phyloP scores from a whole-genome alignment of 1,140 invertebrate species.

The Reticulitermes speratus region DNA sequence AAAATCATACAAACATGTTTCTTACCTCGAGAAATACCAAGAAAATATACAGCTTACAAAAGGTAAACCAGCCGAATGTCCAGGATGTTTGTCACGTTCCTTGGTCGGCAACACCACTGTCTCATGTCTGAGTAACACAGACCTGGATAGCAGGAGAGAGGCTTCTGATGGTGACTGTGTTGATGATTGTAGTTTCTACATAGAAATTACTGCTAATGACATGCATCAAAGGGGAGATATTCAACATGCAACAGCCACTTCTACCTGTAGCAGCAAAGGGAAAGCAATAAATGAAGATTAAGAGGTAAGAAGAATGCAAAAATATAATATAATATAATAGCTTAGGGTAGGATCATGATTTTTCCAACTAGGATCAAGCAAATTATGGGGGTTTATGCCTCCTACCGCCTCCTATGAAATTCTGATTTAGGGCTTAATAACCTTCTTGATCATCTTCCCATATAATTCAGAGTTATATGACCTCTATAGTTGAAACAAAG shows the following conservation, averaged over 20 bases:
- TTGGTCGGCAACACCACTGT: not conserved
- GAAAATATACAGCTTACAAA: not conserved
- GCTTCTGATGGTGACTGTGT: not conserved
- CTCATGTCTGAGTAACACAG: not conserved
- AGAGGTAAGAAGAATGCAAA: not conserved
- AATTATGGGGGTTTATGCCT: too few species aligned
- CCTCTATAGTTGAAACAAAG: too few species aligned
- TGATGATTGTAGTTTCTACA: not conserved
- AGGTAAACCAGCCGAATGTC: not conserved
- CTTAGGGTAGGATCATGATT: too few species aligned
- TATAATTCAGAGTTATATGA: too few species aligned
- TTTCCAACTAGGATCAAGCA: too few species aligned
- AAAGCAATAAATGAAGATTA: not conserved
- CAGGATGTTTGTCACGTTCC: not conserved
- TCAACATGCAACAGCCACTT: not conserved
- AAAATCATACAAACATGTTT: not conserved
- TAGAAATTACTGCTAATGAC: not conserved
- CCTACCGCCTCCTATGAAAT: too few species aligned
- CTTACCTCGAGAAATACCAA: not conserved
- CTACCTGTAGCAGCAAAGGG: not conserved
- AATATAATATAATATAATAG: not conserved
- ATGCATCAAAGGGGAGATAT: not conserved
- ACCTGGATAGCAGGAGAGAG: not conserved
- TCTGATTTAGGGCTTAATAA: too few species aligned
- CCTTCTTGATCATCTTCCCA: too few species aligned